Conservation (phyloP, 2,888 invertebrate genomes). For the Thecocarcelia acutangulata region DNA sequence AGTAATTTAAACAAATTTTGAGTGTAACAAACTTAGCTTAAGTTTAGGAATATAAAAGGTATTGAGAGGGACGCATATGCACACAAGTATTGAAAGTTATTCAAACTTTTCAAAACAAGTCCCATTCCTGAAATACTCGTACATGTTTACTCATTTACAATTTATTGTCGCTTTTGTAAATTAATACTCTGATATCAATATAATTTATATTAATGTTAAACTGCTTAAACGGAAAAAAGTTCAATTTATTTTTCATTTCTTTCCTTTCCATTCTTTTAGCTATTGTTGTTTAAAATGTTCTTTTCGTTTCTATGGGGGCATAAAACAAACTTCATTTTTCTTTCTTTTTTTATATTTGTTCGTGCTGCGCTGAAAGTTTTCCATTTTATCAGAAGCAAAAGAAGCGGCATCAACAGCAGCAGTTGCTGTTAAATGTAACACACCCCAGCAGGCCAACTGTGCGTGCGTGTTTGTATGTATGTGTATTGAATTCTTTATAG, state of each 20-base stretch:
- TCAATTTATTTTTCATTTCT: slow-evolving; percentile 52
- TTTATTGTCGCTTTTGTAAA: slow-evolving; percentile 1
- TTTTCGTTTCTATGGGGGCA: slow-evolving; percentile 41
- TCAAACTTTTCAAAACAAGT: too few species aligned
- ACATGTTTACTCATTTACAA: not conserved
- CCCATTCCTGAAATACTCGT: slow-evolving; percentile 22
- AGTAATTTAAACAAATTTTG: too few species aligned
- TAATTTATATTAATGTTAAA: slow-evolving; percentile 65
- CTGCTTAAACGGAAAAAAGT: slow-evolving; percentile 50
- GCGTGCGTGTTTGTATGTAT: not conserved
- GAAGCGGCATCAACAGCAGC: slow-evolving; percentile 47
- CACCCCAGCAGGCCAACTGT: slow-evolving; percentile 60
- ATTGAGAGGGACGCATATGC: too few species aligned
- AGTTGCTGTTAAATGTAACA: slow-evolving; percentile 66
- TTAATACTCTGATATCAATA: slow-evolving; percentile 61
- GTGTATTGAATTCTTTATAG: not conserved
- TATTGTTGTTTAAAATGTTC: not conserved
- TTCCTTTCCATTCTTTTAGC: not conserved
- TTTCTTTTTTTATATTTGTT: slow-evolving; percentile 29
- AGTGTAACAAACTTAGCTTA: too few species aligned
- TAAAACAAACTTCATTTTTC: slow-evolving; percentile 56
- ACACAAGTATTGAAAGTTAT: too few species aligned
- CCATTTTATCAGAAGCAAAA: slow-evolving; percentile 58
- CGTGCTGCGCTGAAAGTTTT: slow-evolving; percentile 55
- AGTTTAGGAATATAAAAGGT: too few species aligned